Evolutionary conservation across 2,113 vertebrate genomes (phyloP), one percentile per base, ranked within the genome.

Genomic region (Rissa tridactyla): DNA sequence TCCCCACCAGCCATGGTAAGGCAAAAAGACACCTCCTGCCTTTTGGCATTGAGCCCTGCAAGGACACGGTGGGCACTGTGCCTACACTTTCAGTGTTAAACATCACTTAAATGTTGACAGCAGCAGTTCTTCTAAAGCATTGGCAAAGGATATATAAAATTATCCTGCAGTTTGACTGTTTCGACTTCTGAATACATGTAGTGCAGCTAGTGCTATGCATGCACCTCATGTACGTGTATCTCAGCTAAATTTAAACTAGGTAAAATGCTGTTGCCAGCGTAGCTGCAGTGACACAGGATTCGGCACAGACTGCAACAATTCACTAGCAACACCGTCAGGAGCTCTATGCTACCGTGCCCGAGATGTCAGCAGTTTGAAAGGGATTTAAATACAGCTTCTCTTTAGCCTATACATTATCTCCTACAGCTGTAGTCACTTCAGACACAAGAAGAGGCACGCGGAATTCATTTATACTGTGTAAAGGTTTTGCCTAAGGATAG

Each of bases 401-500:
- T 79, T 79, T 20, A 94, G 85, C 62, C 47, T 57, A 8, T 38
- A 47, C 4, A 8, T 83, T 80, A 76, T 36, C 29, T 93, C 34
- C 52, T 40, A n/a, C 34, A 94, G 51, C 32, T 77, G 40, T 4
- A 78, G 64, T 38, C 26, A 0, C 15, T 70, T 54, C 55, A 89
- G 81, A 86, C 16, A 49, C 52, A 81, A 55, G 51, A 75, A 61
- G 40, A 70, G 29, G 58, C 19, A 42, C 13, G 52, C 11, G 2
- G 38, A 60, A 51, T 81, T 26, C 75, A 32, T 78, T 94, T 66
- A 66, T 17, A 19, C n/a, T 3, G 7, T 76, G 46, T 23, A 58
- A 92, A 95, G 75, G 44, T 76, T 92, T 92, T 64, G 32, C 88
- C 75, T 73, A 66, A 70, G 58, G 66, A 79, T 70, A 80, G 26